Conservation (phyloP, 2,888 invertebrate species). For the Microctonus aethiopoides region DNA sequence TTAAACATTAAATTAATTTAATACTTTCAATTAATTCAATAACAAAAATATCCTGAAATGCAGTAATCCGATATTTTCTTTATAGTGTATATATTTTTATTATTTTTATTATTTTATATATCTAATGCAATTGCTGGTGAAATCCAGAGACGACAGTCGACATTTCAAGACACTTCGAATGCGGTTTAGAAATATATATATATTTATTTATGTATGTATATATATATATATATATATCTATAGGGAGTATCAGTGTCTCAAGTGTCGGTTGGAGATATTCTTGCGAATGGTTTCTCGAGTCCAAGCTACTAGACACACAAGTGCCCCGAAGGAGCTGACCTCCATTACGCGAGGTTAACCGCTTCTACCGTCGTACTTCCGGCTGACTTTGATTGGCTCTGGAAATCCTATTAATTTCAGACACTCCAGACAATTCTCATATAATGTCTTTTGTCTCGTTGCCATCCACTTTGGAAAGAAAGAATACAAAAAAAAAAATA, state of each 20-base stretch:
- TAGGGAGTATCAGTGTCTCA: constrained; percentile 22
- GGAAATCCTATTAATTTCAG: constrained; percentile 62
- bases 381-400: constrained; percentile 63
- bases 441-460: background rate
- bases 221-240: too few relatives aligned
- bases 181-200: constrained; percentile 38
- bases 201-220: too few relatives aligned
- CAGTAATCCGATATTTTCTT: too few relatives aligned
- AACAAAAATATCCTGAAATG: too few relatives aligned
- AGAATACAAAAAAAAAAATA: too few relatives aligned
- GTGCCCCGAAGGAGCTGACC: constrained; percentile 62
- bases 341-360: constrained; percentile 66
- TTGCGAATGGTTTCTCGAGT: constrained; percentile 52
- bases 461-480: too few relatives aligned
- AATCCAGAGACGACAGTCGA: constrained; percentile 53
- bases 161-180: constrained; percentile 41
- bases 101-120: too few relatives aligned
- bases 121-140: constrained; percentile 44
- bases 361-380: constrained; percentile 61
- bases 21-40: too few relatives aligned
- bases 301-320: constrained; percentile 46
- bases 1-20: too few relatives aligned
- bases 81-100: too few relatives aligned
- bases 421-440: background rate
- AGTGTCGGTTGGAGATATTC: constrained; percentile 39